A percentile compares a stretch with the other conserved stretches of the same genome.
Evolutionary conservation across 2,888 invertebrate genomes (phyloP).

Genomic region (Osedax fenrisi): DNA sequence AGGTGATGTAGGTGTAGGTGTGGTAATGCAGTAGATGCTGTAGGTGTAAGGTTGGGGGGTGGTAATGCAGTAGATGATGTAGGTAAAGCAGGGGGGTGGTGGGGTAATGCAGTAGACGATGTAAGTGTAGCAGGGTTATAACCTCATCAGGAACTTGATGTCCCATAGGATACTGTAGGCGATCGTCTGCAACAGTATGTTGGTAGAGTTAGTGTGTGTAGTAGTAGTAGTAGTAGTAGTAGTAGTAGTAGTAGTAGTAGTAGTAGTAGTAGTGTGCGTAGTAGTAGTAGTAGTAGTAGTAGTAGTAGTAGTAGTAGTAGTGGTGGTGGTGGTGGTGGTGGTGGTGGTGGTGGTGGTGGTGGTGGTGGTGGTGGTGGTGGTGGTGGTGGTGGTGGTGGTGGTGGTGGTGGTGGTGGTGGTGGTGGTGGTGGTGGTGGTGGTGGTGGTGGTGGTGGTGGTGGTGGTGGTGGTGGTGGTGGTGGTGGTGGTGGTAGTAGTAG

Average conservation of each 20-base stretch:
- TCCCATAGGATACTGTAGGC: conserved; percentile 82
- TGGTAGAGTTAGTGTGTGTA: not conserved
- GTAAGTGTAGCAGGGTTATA: no score
- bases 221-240: conserved; percentile 7
- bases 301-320: not conserved
- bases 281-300: conserved; percentile 13
- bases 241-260: conserved; percentile 9
- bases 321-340: not conserved
- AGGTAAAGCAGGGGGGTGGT: no score
- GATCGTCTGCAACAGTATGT: conserved; percentile 46
- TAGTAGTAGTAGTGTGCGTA: not conserved
- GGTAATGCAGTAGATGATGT: no score
- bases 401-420: not conserved
- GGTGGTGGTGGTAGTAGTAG: conserved; percentile 15
- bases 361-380: not conserved
- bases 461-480: not conserved
- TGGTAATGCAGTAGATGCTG: no score
- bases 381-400: not conserved
- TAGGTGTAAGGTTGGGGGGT: no score
- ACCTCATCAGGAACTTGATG: conserved; percentile 66
- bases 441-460: not conserved
- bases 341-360: not conserved
- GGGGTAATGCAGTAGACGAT: no score
- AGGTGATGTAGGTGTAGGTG: no score
- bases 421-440: conserved; percentile 6